Percentiles rank a stretch among this genome's conserved stretches.
These are phyloP conservation scores for Colletes latitarsis DNA, from an alignment of 1,140 invertebrate genomes.

Conservation along the genomic window DNA sequence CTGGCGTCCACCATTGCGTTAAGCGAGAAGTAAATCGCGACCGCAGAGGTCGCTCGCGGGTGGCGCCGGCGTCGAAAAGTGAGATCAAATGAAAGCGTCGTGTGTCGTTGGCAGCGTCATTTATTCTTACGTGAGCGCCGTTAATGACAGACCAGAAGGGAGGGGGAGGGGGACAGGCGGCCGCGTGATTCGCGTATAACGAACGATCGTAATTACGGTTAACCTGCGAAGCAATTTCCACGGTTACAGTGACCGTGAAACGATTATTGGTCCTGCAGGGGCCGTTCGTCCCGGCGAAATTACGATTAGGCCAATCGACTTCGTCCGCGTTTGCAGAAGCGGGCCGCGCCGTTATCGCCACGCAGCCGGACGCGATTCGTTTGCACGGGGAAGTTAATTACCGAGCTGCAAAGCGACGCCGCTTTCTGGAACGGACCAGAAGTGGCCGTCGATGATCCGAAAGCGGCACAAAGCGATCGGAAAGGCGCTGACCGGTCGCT, in stretches of 20 bases:
- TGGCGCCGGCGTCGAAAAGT: background rate
- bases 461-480: background rate
- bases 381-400: slow-evolving; percentile 57
- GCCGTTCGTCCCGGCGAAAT: slow-evolving; percentile 61
- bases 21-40: too few relatives aligned
- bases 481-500: background rate
- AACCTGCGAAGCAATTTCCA: slow-evolving; percentile 61
- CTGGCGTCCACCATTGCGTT: too few relatives aligned
- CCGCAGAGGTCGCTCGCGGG: too few relatives aligned
- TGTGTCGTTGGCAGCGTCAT: background rate
- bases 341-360: slow-evolving; percentile 4
- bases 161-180: background rate
- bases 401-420: slow-evolving; percentile 14
- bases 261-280: slow-evolving; percentile 64
- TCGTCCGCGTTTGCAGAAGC: slow-evolving; percentile 39
- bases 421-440: slow-evolving; percentile 1
- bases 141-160: slow-evolving; percentile 5
- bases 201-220: slow-evolving; percentile 59
- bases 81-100: background rate
- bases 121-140: slow-evolving; percentile 30
- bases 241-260: slow-evolving; percentile 67
- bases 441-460: background rate
- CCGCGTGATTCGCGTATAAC: slow-evolving; percentile 47
- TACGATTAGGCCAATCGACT: slow-evolving; percentile 64
- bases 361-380: slow-evolving; percentile 47